phyloP scores from a whole-genome alignment of 2,113 vertebrate species.

The Cyprinodon tularosa region DNA sequence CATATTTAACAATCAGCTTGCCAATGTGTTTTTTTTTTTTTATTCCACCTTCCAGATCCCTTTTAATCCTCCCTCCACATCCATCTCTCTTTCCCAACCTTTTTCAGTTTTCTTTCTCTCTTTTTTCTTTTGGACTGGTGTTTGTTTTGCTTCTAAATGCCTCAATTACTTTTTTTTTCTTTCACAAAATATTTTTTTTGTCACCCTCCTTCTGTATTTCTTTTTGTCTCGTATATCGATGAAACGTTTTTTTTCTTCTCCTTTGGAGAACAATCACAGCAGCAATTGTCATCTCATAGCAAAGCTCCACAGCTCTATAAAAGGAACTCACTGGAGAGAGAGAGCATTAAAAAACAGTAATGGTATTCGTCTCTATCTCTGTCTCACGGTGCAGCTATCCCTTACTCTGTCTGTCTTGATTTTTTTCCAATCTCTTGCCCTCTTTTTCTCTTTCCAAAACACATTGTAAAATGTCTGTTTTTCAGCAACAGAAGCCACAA shows the following conservation, averaged over 20 bases:
- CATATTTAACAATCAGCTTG: conserved; percentile 78
- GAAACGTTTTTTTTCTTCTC: conserved; percentile 72
- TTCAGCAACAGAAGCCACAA: background rate
- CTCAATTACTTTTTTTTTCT: conserved; percentile 57
- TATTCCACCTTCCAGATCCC: conserved; percentile 11
- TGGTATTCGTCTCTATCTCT: conserved; percentile 58
- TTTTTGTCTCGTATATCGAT: conserved; percentile 63
- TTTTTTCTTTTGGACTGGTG: conserved; percentile 31
- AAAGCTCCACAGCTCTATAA: conserved; percentile 60
- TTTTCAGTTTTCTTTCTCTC: background rate
- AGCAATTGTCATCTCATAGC: conserved; percentile 65
- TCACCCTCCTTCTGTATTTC: conserved; percentile 24
- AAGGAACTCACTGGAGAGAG: conserved; percentile 55
- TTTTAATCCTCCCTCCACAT: conserved; percentile 26
- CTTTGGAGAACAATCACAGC: conserved; percentile 59
- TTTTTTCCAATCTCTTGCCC: background rate
- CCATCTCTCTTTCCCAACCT: conserved; percentile 26
- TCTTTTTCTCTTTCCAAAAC: background rate
- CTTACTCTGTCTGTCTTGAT: conserved; percentile 20
- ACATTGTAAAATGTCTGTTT: background rate
- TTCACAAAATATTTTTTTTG: conserved; percentile 30
- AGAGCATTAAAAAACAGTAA: conserved; percentile 64
- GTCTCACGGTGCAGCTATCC: conserved; percentile 49
- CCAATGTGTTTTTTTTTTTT: conserved; percentile 20
- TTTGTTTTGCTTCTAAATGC: conserved; percentile 26